These are phyloP conservation scores for Urocynchramus pylzowi DNA, from an alignment of 2,113 vertebrate species.

Conservation along the genomic window DNA sequence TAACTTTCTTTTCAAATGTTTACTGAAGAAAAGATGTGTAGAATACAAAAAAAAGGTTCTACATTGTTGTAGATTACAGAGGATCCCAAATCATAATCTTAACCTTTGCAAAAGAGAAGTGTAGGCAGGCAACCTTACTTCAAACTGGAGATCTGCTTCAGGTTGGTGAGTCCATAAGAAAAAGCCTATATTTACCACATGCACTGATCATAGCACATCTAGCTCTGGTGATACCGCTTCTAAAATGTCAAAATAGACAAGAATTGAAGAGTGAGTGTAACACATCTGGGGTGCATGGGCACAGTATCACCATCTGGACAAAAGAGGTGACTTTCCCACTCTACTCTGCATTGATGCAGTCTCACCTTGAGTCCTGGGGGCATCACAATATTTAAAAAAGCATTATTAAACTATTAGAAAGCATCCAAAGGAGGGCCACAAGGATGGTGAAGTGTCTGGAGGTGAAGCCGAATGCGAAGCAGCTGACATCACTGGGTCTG, in stretches of 20 bases:
- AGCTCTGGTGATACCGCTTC: neutral
- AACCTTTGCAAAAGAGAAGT: neutral
- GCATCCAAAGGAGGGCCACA: neutral
- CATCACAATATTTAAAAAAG: neutral
- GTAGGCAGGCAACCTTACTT: neutral
- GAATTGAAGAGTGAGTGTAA: neutral
- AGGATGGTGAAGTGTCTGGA: neutral
- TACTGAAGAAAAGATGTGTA: neutral
- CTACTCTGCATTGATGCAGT: neutral
- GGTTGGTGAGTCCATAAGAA: neutral
- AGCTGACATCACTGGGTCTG: neutral
- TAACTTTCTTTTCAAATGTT: neutral
- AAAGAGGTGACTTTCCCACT: fast-evolving
- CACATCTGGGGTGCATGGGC: neutral
- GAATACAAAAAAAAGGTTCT: neutral
- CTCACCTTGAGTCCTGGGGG: neutral
- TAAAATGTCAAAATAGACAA: neutral
- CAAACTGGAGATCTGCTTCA: neutral
- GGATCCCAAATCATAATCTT: neutral
- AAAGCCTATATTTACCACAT: neutral
- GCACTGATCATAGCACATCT: neutral
- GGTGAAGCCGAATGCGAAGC: fast-evolving
- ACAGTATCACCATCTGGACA: neutral
- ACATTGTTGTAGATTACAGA: neutral
- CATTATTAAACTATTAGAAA: neutral